Base-by-base conservation (phyloP, 2,113 vertebrate species). In the Amphiprion percula region DNA sequence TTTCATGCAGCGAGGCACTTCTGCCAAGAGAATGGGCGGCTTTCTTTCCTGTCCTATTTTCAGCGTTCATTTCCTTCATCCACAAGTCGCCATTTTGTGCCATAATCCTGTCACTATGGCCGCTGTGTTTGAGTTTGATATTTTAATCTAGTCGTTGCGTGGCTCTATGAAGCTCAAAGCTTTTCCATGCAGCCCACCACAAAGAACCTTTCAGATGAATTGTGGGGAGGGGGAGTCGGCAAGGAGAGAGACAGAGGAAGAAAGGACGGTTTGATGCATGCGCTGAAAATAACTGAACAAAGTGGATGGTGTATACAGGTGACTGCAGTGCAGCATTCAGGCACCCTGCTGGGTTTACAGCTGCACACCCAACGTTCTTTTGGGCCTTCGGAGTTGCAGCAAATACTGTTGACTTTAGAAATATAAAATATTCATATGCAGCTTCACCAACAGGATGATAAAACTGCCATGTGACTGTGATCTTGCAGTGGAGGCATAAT, bases 101-200 rank as follows among this genome's bases (percentile, higher is more conserved):
- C 84, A 74, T 86, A 88, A 91, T 90, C 88, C 89, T 87, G 88
- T 90, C 90, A 91, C 83, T 84, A 69, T 59, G 61, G 83, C 74
- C 28, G 24, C 70, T 80, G 83, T 68, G 88, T 88, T 90, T 84
- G 77, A 90, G 75, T 63, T 84, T 86, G 83, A 92, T 90, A 87
- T 90, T 92, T 87, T 88, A 86, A 93, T 91, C 91, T 77, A 74
- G 46, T 50, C 79, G 61, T 85, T 59, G 77, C 73, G 4, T 68
- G 83, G 74, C 79, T 87, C 79, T 63, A 73, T 64, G 80, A 79
- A 80, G 69, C 87, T 75, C 65, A 21, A 82, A 90, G 59, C 58
- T 12, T 62, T 33, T 46, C 62, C 1, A 7, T 30, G 24, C 67
- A 47, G 74, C 59, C 58, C 59, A 46, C 47, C 71, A 85, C 68